Percentiles rank a stretch among this genome's conserved stretches.
These are phyloP conservation scores for Megaleporinus macrocephalus DNA, from an alignment of 2,113 vertebrate species.

Conservation along the genomic window DNA sequence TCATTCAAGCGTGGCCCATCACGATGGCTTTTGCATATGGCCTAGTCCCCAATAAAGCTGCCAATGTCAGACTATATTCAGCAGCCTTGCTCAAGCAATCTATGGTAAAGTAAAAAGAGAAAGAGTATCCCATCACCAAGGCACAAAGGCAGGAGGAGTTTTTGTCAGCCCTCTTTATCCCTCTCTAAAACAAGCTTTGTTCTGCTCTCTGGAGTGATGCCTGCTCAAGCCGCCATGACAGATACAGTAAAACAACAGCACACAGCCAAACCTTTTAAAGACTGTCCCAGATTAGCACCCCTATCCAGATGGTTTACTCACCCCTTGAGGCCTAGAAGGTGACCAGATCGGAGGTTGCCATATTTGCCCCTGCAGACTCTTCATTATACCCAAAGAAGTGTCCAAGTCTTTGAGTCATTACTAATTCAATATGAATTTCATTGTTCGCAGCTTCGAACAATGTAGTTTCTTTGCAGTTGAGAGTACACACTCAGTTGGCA, in stretches of 20 bases:
- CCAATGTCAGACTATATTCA: neutral
- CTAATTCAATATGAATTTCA: constrained; percentile 52
- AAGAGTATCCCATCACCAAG: constrained; percentile 37
- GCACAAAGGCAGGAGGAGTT: constrained; percentile 32
- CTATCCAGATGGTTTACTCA: constrained; percentile 35
- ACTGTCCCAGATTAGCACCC: constrained; percentile 45
- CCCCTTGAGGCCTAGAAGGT: constrained; percentile 2
- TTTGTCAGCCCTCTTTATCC: constrained; percentile 46
- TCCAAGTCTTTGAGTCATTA: constrained; percentile 43
- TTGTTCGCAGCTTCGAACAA: constrained; percentile 17
- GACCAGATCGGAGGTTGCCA: constrained; percentile 28
- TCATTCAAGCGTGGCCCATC: constrained; percentile 5
- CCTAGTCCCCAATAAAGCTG: neutral
- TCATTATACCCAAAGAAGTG: neutral
- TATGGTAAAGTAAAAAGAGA: neutral
- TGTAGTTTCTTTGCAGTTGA: constrained; percentile 9
- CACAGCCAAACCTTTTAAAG: constrained; percentile 37
- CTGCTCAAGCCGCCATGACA: constrained; percentile 46
- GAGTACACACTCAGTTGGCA: constrained; percentile 21
- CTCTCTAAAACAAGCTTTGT: constrained; percentile 44
- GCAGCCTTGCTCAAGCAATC: neutral
- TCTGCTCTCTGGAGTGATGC: constrained; percentile 40
- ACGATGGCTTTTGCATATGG: neutral
- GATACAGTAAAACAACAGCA: constrained; percentile 46
- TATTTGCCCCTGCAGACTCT: neutral